Evolutionary conservation across 2,888 invertebrate genomes (phyloP).

Genomic region (Iselma pallidipennis): DNA sequence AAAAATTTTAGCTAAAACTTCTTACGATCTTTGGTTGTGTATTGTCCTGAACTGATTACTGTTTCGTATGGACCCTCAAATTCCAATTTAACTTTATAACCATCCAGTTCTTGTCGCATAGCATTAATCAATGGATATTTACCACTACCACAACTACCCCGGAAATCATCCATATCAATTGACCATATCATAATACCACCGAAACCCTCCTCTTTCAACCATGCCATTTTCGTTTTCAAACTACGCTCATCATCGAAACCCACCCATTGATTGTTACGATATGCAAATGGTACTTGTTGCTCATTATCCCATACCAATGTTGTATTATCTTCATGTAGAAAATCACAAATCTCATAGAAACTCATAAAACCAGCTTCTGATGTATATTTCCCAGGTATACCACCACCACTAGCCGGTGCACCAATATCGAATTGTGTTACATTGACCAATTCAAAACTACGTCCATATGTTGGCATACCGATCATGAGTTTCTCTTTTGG

Average conservation of each 20-base stretch:
- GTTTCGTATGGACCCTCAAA: constrained; percentile 88
- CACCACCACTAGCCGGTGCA: constrained; percentile 87
- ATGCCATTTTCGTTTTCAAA: constrained; percentile 90
- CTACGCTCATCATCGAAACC: constrained; percentile 94
- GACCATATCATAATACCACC: constrained; percentile 98
- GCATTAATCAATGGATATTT: constrained; percentile 89
- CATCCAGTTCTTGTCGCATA: constrained; percentile 82
- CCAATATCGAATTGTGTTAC: constrained; percentile 90
- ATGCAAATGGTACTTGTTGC: constrained; percentile 94
- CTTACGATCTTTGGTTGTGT: constrained; percentile 90
- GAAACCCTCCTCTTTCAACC: constrained; percentile 92
- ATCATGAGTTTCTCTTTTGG: constrained; percentile 93
- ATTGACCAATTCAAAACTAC: constrained; percentile 87
- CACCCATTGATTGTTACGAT: constrained; percentile 89
- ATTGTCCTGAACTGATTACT: constrained; percentile 70
- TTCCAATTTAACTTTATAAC: constrained; percentile 79
- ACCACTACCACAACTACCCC: constrained; percentile 86
- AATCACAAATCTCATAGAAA: constrained; percentile 94
- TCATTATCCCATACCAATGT: constrained; percentile 95
- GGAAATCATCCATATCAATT: constrained; percentile 94
- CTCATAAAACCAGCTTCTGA: constrained; percentile 93
- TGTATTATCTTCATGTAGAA: constrained; percentile 86
- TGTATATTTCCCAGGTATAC: constrained; percentile 83
- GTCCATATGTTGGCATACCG: constrained; percentile 93
- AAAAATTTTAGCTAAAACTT: constrained; percentile 33